Evolutionary conservation across 1,140 invertebrate genomes (phyloP).

Genomic region (Meloidogyne chitwoodi): DNA sequence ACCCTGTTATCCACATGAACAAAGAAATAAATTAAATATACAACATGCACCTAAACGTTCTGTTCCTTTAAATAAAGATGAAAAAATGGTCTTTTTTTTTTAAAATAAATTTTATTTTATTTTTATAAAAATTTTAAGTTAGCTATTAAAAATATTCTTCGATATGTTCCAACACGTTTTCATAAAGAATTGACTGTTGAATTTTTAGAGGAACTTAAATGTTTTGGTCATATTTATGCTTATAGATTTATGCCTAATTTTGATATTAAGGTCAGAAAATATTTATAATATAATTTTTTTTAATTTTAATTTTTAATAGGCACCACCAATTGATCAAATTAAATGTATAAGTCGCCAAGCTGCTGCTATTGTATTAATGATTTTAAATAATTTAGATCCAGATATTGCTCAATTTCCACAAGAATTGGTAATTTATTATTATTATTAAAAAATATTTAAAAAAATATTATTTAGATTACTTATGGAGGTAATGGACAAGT

Average conservation of each 20-base stretch:
- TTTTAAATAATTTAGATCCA: slow-evolving; percentile 50
- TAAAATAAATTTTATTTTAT: background rate
- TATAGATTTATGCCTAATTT: slow-evolving; percentile 66
- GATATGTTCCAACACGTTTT: slow-evolving; percentile 66
- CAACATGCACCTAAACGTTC: slow-evolving; percentile 49
- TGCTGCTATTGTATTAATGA: slow-evolving; percentile 64
- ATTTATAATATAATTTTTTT: background rate
- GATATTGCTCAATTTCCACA: slow-evolving; percentile 67
- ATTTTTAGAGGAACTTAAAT: slow-evolving; percentile 66
- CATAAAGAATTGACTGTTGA: slow-evolving; percentile 65
- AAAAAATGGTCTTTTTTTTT: slow-evolving; percentile 43
- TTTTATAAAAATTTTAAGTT: slow-evolving; percentile 56
- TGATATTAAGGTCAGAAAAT: slow-evolving; percentile 63
- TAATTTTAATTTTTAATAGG: slow-evolving; percentile 60
- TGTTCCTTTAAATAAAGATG: slow-evolving; percentile 35
- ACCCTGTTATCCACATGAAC: slow-evolving; percentile 4
- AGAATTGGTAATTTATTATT: slow-evolving; percentile 61
- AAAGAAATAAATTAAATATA: background rate
- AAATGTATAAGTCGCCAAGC: slow-evolving; percentile 64
- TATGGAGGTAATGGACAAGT: slow-evolving; percentile 73
- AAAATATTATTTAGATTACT: slow-evolving; percentile 64
- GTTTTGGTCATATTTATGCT: slow-evolving; percentile 72
- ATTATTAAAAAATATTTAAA: background rate
- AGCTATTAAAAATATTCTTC: slow-evolving; percentile 67
- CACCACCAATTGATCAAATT: slow-evolving; percentile 67